Evolutionary conservation across 2,888 invertebrate genomes (phyloP).

Genomic region (Neuroscelio doddi): DNA sequence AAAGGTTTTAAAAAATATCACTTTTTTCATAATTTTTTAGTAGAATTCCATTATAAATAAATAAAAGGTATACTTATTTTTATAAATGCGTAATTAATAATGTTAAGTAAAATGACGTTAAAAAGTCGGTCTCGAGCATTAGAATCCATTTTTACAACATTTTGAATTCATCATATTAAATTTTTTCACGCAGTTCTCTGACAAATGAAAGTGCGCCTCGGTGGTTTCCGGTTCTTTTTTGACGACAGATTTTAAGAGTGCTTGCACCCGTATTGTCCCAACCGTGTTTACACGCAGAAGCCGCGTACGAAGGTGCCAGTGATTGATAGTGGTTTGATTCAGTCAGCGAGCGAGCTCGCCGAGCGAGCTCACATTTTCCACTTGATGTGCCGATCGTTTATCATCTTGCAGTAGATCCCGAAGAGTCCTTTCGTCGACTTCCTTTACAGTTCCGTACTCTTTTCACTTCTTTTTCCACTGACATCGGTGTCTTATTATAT

Average conservation of each 20-base stretch:
- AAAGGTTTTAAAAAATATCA: too few relatives aligned
- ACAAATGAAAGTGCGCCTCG: conserved; percentile 24
- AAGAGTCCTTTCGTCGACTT: conserved; percentile 22
- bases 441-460: conserved; percentile 19
- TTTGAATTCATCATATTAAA: conserved; percentile 6
- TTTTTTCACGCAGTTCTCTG: conserved; percentile 8
- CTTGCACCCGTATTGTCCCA: conserved; percentile 19
- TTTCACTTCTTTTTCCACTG: conserved; percentile 8
- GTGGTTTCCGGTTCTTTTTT: conserved; percentile 20
- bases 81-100: too few relatives aligned
- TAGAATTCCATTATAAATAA: too few relatives aligned
- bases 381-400: conserved; percentile 64
- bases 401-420: conserved; percentile 52
- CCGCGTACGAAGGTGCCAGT: conserved; percentile 45
- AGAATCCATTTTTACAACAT: not conserved
- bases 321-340: conserved; percentile 69
- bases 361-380: conserved; percentile 61
- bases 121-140: too few relatives aligned
- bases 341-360: conserved; percentile 56
- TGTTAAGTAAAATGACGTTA: too few relatives aligned
- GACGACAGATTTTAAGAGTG: conserved; percentile 27
- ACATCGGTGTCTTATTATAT: conserved; percentile 16
- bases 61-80: too few relatives aligned
- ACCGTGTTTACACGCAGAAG: conserved; percentile 48
- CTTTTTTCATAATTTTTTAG: too few relatives aligned